Conservation (phyloP, 2,113 vertebrate genomes). For the Ceyx melanurus region DNA sequence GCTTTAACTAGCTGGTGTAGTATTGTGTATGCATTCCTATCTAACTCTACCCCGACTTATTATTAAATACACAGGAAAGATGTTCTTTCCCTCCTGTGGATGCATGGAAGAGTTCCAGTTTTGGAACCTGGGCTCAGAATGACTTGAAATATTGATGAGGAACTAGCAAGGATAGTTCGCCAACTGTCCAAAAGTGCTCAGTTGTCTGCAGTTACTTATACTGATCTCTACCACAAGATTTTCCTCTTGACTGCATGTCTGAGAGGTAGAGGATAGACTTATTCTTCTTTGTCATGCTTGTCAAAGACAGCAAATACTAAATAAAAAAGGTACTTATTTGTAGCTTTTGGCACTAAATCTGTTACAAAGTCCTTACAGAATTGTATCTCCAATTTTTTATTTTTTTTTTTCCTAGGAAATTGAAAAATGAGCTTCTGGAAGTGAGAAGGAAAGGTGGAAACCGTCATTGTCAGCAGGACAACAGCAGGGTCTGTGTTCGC, state of each 20-base stretch:
- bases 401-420: slow-evolving; percentile 76
- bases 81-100: neutral
- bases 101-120: neutral
- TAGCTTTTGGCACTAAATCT: neutral
- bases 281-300: neutral
- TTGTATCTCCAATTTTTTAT: neutral
- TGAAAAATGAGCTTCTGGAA: slow-evolving; percentile 95
- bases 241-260: neutral
- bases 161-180: neutral
- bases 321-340: neutral
- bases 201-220: neutral
- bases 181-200: neutral
- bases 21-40: neutral
- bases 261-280: neutral
- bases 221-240: neutral
- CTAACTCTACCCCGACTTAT: neutral
- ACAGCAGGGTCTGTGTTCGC: slow-evolving; percentile 81
- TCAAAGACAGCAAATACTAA: neutral
- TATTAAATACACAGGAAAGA: neutral
- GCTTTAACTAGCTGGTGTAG: neutral
- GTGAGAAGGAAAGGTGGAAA: slow-evolving; percentile 82
- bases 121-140: neutral
- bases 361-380: neutral
- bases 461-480: slow-evolving; percentile 74
- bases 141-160: neutral